phyloP scores from a whole-genome alignment of 2,113 vertebrate genomes.

The Melanerpes formicivorus region DNA sequence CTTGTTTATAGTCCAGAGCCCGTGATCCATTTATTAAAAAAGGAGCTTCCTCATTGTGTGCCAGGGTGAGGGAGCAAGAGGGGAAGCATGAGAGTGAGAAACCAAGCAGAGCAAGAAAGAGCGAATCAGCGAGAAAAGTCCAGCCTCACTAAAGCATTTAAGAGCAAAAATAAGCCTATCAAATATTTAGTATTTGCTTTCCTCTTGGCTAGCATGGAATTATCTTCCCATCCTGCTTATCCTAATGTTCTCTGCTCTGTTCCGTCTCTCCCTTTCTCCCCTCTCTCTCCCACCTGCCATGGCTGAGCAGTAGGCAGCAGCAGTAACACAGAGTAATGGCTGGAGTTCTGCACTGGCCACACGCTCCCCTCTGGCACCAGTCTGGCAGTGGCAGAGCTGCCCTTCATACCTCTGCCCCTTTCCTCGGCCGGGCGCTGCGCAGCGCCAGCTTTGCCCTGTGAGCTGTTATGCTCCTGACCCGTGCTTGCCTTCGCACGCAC shows the following conservation, averaged over 20 bases:
- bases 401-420: background rate
- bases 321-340: background rate
- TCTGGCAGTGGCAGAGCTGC: background rate
- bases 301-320: background rate
- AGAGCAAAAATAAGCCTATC: constrained; percentile 51
- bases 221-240: background rate
- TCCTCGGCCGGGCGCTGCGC: background rate
- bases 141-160: constrained; percentile 37
- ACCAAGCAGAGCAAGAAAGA: constrained; percentile 6
- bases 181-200: constrained; percentile 71
- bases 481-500: background rate
- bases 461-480: background rate
- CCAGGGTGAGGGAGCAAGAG: constrained; percentile 16
- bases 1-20: constrained; percentile 65
- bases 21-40: constrained; percentile 70
- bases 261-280: background rate
- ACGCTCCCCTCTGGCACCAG: background rate
- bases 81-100: constrained; percentile 45
- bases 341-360: background rate
- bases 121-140: constrained; percentile 66
- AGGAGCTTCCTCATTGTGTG: constrained; percentile 52
- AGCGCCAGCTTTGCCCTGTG: background rate
- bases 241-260: background rate
- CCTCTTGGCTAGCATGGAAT: constrained; percentile 22
- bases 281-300: background rate